Conservation (phyloP, 2,888 invertebrate species). For the Melieria crassipennis region DNA sequence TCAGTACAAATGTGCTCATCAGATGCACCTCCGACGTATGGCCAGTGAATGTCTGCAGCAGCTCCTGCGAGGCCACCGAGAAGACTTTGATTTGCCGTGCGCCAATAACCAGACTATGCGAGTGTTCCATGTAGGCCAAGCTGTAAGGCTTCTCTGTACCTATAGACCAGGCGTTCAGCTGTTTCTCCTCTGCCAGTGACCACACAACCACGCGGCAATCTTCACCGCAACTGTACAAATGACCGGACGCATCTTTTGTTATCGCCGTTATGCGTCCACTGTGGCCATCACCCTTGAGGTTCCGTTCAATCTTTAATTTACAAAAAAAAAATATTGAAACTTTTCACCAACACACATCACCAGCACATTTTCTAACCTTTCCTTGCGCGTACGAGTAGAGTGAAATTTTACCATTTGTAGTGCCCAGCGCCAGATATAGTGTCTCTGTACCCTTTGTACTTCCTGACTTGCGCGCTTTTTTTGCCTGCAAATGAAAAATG, state of each 20-base stretch:
- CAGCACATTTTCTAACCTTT: constrained; percentile 48
- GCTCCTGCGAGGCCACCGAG: constrained; percentile 70
- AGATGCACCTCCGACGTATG: constrained; percentile 71
- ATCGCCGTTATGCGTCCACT: constrained; percentile 68
- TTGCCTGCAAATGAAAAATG: constrained; percentile 39
- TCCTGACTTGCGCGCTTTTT: constrained; percentile 51
- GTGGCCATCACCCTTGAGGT: constrained; percentile 65
- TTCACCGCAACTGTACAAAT: constrained; percentile 70
- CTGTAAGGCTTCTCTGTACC: constrained; percentile 67
- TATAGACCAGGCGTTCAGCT: constrained; percentile 70
- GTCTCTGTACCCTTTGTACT: constrained; percentile 33
- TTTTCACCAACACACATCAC: neutral
- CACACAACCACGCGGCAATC: constrained; percentile 70
- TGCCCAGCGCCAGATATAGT: constrained; percentile 61
- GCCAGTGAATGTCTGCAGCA: constrained; percentile 73
- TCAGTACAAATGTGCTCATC: constrained; percentile 60
- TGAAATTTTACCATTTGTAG: constrained; percentile 56
- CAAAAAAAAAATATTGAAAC: neutral
- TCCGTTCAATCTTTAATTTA: constrained; percentile 55
- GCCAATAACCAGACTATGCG: constrained; percentile 58
- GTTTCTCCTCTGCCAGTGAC: constrained; percentile 65
- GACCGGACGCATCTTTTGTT: constrained; percentile 66
- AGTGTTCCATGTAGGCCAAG: constrained; percentile 59
- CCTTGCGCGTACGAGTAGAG: constrained; percentile 60
- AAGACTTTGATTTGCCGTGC: constrained; percentile 66